phyloP scores from a whole-genome alignment of 2,888 invertebrate species.

The Tillus elongatus region DNA sequence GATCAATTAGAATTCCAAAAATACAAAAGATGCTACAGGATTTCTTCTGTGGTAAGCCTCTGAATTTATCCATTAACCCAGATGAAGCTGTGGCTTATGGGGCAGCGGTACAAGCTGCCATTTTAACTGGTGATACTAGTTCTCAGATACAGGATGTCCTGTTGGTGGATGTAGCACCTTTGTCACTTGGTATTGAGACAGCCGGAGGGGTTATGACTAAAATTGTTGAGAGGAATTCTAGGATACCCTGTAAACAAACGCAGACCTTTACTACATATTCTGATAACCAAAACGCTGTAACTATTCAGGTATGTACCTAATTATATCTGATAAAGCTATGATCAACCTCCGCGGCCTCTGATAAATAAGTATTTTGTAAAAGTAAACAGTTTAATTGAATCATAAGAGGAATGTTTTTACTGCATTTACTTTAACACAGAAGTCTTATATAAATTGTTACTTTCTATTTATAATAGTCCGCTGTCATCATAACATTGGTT shows the following conservation, averaged over 20 bases:
- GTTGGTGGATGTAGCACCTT: slow-evolving; percentile 69
- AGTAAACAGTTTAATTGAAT: too few species aligned
- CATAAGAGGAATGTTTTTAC: too few species aligned
- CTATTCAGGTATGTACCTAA: slow-evolving; percentile 54
- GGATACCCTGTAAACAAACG: slow-evolving; percentile 72
- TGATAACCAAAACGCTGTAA: slow-evolving; percentile 85
- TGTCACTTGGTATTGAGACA: slow-evolving; percentile 74
- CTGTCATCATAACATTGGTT: too few species aligned
- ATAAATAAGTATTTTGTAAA: too few species aligned
- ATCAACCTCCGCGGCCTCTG: too few species aligned
- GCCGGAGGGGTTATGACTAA: slow-evolving; percentile 80
- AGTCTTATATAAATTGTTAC: too few species aligned
- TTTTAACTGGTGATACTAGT: slow-evolving; percentile 62
- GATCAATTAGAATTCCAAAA: slow-evolving; percentile 86
- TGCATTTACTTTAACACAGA: too few species aligned
- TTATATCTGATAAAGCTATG: too few species aligned
- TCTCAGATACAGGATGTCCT: slow-evolving; percentile 72
- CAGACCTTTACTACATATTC: slow-evolving; percentile 82
- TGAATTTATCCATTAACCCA: slow-evolving; percentile 87
- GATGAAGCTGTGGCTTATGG: slow-evolving; percentile 91
- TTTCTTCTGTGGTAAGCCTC: slow-evolving; percentile 69
- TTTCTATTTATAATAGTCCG: too few species aligned
- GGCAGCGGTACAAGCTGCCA: slow-evolving; percentile 90
- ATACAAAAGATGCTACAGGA: slow-evolving; percentile 79
- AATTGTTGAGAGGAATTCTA: slow-evolving; percentile 72